Conservation (phyloP, 2,113 vertebrate genomes). For the Neogobius melanostomus region DNA sequence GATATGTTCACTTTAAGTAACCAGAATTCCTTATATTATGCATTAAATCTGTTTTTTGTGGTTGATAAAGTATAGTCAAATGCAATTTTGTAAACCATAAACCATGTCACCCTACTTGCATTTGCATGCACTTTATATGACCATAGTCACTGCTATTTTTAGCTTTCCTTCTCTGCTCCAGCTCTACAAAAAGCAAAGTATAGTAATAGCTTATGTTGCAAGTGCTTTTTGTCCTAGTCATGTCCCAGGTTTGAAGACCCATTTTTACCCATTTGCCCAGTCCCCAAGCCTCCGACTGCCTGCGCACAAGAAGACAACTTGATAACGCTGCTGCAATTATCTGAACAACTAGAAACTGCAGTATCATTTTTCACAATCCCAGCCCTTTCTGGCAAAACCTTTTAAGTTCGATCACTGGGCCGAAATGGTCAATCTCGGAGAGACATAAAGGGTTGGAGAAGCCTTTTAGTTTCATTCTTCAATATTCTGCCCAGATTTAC, state of each 20-base stretch:
- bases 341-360: conserved; percentile 4
- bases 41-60: background rate
- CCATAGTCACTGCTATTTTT: background rate
- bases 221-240: conserved; percentile 34
- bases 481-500: conserved; percentile 12
- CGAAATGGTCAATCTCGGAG: conserved; percentile 29
- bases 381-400: conserved; percentile 22
- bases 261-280: conserved; percentile 40
- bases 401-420: conserved; percentile 25
- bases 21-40: background rate
- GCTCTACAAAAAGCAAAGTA: conserved; percentile 4
- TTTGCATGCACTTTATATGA: background rate
- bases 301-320: conserved; percentile 32
- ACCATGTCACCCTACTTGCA: background rate
- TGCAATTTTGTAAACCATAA: background rate
- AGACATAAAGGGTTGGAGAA: conserved; percentile 7
- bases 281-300: conserved; percentile 31
- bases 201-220: conserved; percentile 32
- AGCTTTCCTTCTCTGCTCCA: background rate
- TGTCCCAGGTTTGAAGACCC: conserved; percentile 17
- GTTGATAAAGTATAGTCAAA: background rate
- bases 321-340: conserved; percentile 27
- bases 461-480: conserved; percentile 21
- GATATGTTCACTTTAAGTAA: background rate
- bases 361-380: conserved; percentile 16